Conservation (phyloP, 2,888 invertebrate species). For the Cabera pusaria region DNA sequence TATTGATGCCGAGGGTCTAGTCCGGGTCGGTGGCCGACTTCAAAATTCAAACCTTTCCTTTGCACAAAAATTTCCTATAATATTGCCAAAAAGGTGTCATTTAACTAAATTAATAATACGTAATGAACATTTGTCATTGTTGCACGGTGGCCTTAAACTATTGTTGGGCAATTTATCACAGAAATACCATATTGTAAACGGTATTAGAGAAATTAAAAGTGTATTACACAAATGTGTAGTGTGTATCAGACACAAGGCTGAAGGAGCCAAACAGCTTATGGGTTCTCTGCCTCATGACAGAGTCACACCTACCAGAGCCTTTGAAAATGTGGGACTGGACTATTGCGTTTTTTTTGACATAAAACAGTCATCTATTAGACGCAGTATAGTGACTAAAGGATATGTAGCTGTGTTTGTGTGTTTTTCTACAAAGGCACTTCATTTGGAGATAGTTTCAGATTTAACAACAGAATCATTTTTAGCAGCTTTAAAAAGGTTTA, state of each 20-base stretch:
- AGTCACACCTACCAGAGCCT: neutral
- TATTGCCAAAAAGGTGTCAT: neutral
- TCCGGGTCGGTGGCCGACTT: neutral
- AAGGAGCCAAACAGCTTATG: neutral
- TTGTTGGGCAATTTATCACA: neutral
- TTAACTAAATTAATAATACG: neutral
- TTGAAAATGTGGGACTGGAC: neutral
- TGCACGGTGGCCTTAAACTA: neutral
- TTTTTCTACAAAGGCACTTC: neutral
- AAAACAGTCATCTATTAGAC: neutral
- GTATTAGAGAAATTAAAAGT: neutral
- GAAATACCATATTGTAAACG: constrained; percentile 1
- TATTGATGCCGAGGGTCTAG: neutral
- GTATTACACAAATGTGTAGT: neutral
- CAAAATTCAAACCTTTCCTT: neutral
- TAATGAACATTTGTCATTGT: neutral
- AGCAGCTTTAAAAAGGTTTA: neutral
- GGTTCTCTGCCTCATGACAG: neutral
- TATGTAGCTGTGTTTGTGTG: neutral
- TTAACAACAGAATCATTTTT: neutral
- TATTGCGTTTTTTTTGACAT: neutral
- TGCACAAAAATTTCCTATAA: neutral
- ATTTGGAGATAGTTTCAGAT: neutral
- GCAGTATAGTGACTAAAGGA: neutral
- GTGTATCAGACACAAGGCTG: neutral